phyloP scores from a whole-genome alignment of 2,888 invertebrate genomes.

The Hydriomena furcata region DNA sequence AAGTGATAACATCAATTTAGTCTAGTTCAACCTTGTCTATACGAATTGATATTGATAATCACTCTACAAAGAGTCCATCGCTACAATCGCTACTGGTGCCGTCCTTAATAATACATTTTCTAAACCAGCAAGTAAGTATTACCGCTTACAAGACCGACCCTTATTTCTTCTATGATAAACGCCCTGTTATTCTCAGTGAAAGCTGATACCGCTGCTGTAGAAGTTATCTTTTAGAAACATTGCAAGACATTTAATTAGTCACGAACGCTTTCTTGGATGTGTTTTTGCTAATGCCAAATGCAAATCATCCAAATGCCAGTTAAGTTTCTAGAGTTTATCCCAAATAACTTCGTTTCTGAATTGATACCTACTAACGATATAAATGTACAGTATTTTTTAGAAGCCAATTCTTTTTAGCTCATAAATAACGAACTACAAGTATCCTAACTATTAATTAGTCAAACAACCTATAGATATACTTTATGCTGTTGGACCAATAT shows the following conservation, averaged over 20 bases:
- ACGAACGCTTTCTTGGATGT: conserved; percentile 24
- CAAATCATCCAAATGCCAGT: too few relatives aligned
- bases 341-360: background rate
- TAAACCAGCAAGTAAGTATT: background rate
- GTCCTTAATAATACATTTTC: too few relatives aligned
- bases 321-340: background rate
- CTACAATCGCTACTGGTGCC: too few relatives aligned
- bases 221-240: conserved; percentile 25
- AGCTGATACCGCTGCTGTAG: conserved; percentile 26
- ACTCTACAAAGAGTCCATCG: too few relatives aligned
- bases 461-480: too few relatives aligned
- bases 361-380: background rate
- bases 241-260: conserved; percentile 32
- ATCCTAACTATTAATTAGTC: too few relatives aligned
- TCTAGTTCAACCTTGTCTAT: too few relatives aligned
- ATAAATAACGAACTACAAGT: too few relatives aligned
- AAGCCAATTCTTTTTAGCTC: too few relatives aligned
- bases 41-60: too few relatives aligned
- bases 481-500: too few relatives aligned
- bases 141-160: conserved; percentile 18
- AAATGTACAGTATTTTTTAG: background rate
- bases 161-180: conserved; percentile 32
- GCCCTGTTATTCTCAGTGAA: conserved; percentile 37
- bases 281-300: conserved; percentile 18
- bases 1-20: too few relatives aligned